Evolutionary conservation across 2,888 invertebrate species (phyloP).

Genomic region (Mythimna lalbum): DNA sequence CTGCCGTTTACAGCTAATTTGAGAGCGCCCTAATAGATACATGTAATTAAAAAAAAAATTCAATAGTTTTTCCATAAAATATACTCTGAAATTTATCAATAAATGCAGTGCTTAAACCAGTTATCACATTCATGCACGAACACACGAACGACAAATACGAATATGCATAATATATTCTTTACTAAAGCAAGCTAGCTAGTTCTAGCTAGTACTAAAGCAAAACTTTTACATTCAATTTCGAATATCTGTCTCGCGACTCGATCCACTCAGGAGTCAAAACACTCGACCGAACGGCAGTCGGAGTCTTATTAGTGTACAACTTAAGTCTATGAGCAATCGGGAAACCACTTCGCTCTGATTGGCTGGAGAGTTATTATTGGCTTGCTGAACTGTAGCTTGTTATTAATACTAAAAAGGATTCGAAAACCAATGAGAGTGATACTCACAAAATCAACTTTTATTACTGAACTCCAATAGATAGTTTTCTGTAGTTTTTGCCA

Average conservation of each 20-base stretch:
- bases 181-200: neutral
- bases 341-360: constrained; percentile 47
- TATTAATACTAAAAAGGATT: constrained; percentile 3
- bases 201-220: neutral
- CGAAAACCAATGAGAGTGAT: neutral
- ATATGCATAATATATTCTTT: neutral
- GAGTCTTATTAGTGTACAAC: constrained; percentile 57
- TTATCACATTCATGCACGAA: neutral
- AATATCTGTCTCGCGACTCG: constrained; percentile 22
- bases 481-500: neutral
- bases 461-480: neutral
- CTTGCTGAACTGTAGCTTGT: constrained; percentile 26
- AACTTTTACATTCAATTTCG: constrained; percentile 25
- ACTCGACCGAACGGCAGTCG: constrained; percentile 45
- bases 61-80: no score
- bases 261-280: constrained; percentile 49
- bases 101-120: neutral
- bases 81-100: neutral
- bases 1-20: no score
- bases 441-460: neutral
- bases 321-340: constrained; percentile 53
- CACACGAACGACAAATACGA: no score
- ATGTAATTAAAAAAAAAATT: no score
- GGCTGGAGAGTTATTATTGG: constrained; percentile 49
- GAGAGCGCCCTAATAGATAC: no score